Percentiles rank a stretch among this genome's conserved stretches.
Conservation (phyloP, 2,797 vertebrate species). For the Spatula clypeata region DNA sequence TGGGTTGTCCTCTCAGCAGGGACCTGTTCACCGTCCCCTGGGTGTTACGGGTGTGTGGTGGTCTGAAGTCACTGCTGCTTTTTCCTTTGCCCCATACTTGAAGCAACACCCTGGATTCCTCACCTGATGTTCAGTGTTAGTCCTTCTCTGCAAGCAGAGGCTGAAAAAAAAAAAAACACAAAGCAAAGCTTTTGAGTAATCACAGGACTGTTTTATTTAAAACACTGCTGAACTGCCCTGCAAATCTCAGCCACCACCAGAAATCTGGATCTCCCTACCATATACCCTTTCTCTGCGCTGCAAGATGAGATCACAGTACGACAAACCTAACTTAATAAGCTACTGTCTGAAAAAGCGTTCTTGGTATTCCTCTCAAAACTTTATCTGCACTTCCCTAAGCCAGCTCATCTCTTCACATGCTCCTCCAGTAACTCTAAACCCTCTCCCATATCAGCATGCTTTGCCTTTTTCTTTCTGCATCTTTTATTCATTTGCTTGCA, state of each 20-base stretch:
- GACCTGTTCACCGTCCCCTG: conserved; percentile 37
- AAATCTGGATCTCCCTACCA: not conserved
- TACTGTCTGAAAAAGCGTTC: not conserved
- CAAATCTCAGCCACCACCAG: not conserved
- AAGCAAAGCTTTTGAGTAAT: not conserved
- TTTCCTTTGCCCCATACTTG: not conserved
- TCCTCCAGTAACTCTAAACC: not conserved
- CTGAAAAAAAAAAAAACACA: conserved; percentile 59
- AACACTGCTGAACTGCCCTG: not conserved
- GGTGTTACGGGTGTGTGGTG: conserved; percentile 40
- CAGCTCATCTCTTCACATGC: not conserved
- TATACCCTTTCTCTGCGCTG: not conserved
- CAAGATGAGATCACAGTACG: not conserved
- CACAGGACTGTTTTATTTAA: not conserved
- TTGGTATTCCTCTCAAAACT: not conserved
- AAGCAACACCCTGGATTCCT: conserved; percentile 14
- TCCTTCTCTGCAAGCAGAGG: conserved; percentile 62
- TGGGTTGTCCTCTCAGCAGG: conserved; percentile 15
- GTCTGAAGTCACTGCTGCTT: conserved; percentile 35
- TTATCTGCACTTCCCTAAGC: not conserved
- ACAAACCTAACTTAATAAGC: not conserved
- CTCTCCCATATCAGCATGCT: not conserved
- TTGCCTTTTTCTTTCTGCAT: not conserved
- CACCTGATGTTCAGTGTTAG: conserved; percentile 22
- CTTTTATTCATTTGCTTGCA: not conserved